These are phyloP conservation scores for Fratercula arctica DNA, from an alignment of 2,797 vertebrate genomes.

Conservation along the genomic window DNA sequence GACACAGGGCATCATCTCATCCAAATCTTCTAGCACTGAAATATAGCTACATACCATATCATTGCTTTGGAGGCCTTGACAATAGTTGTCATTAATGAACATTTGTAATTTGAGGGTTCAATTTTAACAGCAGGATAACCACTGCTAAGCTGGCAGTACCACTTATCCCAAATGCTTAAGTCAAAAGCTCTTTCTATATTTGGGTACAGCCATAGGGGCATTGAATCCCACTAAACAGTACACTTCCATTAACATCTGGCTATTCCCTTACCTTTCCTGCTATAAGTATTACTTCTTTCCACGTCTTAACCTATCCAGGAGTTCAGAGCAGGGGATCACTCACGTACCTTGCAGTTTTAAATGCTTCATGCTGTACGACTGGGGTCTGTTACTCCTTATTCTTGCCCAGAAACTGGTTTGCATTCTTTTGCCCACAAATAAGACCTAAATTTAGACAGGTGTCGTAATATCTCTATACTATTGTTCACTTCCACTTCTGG, in stretches of 20 bases:
- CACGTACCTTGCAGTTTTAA: background rate
- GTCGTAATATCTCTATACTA: background rate
- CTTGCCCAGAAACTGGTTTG: background rate
- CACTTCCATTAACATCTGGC: background rate
- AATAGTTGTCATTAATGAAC: background rate
- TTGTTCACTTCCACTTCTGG: background rate
- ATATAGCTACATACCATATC: background rate
- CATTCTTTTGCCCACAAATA: background rate
- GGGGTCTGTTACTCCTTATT: background rate
- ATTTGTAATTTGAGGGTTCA: background rate
- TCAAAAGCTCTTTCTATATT: conserved; percentile 26
- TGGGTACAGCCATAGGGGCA: background rate
- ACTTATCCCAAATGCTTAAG: conserved; percentile 8
- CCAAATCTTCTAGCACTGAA: background rate
- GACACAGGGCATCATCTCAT: background rate
- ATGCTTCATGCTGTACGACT: background rate
- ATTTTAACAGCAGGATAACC: conserved; percentile 22
- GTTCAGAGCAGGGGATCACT: background rate
- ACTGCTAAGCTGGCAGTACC: background rate
- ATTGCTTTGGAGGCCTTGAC: background rate
- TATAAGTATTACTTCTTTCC: background rate
- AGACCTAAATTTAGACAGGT: background rate
- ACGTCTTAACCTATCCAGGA: background rate
- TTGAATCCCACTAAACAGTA: background rate
- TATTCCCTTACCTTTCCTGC: background rate